Evolutionary conservation across 2,888 invertebrate species (phyloP), one percentile per base, ranked within the genome.

Genomic region (Galerucella nymphaeae): DNA sequence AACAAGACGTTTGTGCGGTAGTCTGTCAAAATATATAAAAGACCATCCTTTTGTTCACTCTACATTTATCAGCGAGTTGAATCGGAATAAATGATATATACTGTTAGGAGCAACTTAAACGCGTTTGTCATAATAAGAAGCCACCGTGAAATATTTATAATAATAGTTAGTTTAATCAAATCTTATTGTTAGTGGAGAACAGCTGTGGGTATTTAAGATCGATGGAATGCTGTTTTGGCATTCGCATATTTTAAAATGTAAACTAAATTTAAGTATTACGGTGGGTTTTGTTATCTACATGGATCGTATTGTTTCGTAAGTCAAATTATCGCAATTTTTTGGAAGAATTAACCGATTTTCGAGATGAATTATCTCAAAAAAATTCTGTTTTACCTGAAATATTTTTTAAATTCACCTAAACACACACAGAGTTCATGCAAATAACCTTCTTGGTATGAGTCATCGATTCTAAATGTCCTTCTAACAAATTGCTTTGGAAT

Each of bases 81-180:
- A 55, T 55, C 55, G 20, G n/a, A 16, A n/a, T 16, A 8, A 55
- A 55, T 55, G 55, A 55, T 55, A 55, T 55, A 55, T 2, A 3
- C 2, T 6, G 4, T 2, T 8, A 45, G n/a, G 2, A 48, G 20
- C 55, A 20, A 23, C 55, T 13, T 55, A 55, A 55, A 55, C 55
- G 9, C 18, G 59, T 68, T 50, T 59, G 67, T 68, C 61, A 61
- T 50, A 45, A 58, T 42, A 59, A 67, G 59, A 59, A 67, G 59
- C 13, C 59, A 59, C 67, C 38, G 67, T 38, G 42, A 62, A 18
- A 68, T 48, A 20, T 30, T 30, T 8, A 45, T 45, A 45, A 4
- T 58, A 59, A 61, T 41, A 59, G 59, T 48, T 45, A 48, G 61
- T 68, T 68, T 68, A 68, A 68, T 68, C 67, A 68, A 68, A 68